Evolutionary conservation across 2,113 vertebrate genomes (phyloP).

Genomic region (Chionis minor): DNA sequence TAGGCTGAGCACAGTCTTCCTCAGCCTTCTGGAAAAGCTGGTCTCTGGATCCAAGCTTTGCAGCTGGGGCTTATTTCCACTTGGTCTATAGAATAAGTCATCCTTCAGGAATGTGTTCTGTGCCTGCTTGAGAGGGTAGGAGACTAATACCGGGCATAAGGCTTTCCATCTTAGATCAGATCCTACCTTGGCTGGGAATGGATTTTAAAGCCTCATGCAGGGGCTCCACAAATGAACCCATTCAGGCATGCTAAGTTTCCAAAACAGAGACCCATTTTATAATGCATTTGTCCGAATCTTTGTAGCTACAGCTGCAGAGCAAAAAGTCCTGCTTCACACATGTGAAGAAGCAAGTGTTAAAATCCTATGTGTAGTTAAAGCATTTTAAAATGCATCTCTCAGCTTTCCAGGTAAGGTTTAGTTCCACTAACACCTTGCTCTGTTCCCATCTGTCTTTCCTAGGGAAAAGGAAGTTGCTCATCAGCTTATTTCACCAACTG

Average conservation of each 20-base stretch:
- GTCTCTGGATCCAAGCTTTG: background rate
- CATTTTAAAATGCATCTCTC: background rate
- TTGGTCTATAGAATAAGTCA: background rate
- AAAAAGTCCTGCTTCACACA: background rate
- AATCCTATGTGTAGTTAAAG: background rate
- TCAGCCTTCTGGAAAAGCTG: background rate
- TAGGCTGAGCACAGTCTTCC: background rate
- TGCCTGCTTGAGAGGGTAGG: background rate
- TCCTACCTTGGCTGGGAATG: background rate
- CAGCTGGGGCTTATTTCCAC: conserved; percentile 23
- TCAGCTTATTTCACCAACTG: background rate
- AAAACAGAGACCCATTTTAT: background rate
- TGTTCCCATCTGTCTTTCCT: background rate
- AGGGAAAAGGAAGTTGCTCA: background rate
- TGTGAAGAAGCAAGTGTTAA: background rate
- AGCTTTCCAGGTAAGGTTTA: background rate
- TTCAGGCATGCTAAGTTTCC: background rate
- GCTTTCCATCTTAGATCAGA: background rate
- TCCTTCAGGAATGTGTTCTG: background rate
- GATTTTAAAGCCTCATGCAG: background rate
- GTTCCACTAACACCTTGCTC: background rate
- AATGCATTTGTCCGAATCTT: background rate
- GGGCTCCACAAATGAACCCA: background rate
- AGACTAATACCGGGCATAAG: background rate
- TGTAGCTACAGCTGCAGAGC: background rate